Evolutionary conservation across 1,140 invertebrate genomes (phyloP).

Genomic region (Chelonus insularis): DNA sequence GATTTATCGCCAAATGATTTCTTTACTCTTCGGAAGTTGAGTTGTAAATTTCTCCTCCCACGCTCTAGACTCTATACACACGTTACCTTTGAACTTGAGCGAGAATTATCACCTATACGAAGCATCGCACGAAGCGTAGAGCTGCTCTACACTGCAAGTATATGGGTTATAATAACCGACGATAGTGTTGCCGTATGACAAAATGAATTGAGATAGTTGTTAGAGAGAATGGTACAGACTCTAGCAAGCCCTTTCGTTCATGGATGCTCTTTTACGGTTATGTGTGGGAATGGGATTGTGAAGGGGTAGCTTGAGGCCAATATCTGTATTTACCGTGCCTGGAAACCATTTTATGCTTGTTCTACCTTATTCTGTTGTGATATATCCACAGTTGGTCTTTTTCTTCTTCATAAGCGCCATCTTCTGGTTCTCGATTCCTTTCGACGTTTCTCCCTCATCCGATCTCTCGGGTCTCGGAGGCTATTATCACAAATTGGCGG

Average conservation of each 20-base stretch:
- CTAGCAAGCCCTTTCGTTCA: slow-evolving; percentile 12
- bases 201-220: slow-evolving; percentile 28
- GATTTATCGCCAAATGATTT: background rate
- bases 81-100: slow-evolving; percentile 25
- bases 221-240: background rate
- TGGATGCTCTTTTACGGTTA: slow-evolving; percentile 12
- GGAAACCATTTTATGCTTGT: slow-evolving; percentile 16
- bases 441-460: slow-evolving; percentile 14
- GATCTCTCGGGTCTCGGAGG: slow-evolving; percentile 17
- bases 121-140: background rate
- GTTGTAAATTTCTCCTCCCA: slow-evolving; percentile 26
- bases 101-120: slow-evolving; percentile 23
- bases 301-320: slow-evolving; percentile 17
- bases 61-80: slow-evolving; percentile 8
- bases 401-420: slow-evolving; percentile 2
- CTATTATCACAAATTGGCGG: slow-evolving; percentile 40
- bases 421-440: slow-evolving; percentile 4
- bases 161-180: background rate
- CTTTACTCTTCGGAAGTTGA: background rate
- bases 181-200: background rate
- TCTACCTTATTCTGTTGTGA: slow-evolving; percentile 7
- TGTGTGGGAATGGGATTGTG: slow-evolving; percentile 28
- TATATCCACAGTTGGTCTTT: background rate
- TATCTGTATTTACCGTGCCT: slow-evolving; percentile 33
- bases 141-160: background rate